These are phyloP conservation scores for Cerceris ruficornis DNA, from an alignment of 2,888 invertebrate species.

Conservation along the genomic window DNA sequence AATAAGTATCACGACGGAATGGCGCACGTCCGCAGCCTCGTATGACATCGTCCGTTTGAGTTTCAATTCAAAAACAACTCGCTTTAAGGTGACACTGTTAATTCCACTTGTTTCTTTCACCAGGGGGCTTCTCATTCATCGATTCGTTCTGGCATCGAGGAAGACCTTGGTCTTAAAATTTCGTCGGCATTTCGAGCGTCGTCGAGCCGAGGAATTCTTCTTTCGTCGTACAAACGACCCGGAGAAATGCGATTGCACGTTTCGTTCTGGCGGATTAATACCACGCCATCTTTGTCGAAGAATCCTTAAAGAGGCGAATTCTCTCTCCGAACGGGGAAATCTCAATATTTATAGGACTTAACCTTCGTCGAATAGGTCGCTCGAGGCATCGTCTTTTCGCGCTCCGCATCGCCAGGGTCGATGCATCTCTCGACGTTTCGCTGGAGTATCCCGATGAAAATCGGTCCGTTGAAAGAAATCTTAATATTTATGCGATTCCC, in stretches of 20 bases:
- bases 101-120: slow-evolving; percentile 3
- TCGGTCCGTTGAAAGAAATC: slow-evolving; percentile 2
- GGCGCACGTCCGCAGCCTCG: slow-evolving; percentile 26
- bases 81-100: background rate
- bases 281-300: background rate
- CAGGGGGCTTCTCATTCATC: slow-evolving; percentile 13
- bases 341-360: no score
- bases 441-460: background rate
- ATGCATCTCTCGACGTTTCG: background rate
- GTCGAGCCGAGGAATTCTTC: background rate
- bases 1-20: slow-evolving; percentile 31
- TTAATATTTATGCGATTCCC: slow-evolving; percentile 32
- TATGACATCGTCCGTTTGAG: slow-evolving; percentile 8
- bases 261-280: background rate
- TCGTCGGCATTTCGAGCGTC: slow-evolving; percentile 4
- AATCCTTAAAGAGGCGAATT: no score
- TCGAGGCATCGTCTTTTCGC: no score
- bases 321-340: no score
- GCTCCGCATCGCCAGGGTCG: no score
- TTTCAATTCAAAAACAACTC: slow-evolving; percentile 11
- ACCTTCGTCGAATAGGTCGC: no score
- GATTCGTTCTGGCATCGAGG: slow-evolving; percentile 36
- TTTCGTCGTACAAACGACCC: background rate
- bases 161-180: background rate
- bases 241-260: background rate